Conservation (phyloP, 2,113 vertebrate species). For the Dissostichus mawsoni region DNA sequence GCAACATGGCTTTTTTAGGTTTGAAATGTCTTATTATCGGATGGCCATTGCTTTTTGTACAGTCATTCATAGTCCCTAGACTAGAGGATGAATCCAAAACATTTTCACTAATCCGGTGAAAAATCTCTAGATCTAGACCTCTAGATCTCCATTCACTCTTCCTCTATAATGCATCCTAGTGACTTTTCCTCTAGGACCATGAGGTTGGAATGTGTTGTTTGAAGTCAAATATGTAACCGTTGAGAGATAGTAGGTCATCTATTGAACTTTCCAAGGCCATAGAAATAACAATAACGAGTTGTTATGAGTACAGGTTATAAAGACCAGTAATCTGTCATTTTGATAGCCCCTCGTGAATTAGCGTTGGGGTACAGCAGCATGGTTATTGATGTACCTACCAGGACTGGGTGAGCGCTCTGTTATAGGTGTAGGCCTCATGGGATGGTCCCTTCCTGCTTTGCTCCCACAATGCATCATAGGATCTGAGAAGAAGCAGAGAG, state of each 20-base stretch:
- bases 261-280: too few relatives aligned
- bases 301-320: background rate
- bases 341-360: background rate
- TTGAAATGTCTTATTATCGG: background rate
- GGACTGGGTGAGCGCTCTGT: conserved; percentile 30
- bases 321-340: background rate
- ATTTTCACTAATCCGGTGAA: background rate
- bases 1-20: background rate
- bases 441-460: conserved; percentile 19
- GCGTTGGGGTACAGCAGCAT: background rate
- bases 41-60: background rate
- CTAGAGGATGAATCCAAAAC: background rate
- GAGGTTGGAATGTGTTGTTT: background rate
- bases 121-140: background rate
- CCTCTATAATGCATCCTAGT: background rate
- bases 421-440: conserved; percentile 1
- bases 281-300: too few relatives aligned
- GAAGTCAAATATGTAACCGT: background rate
- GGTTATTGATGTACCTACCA: conserved; percentile 48
- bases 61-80: background rate
- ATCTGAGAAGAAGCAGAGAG: conserved; percentile 38
- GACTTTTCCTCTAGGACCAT: background rate
- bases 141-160: background rate
- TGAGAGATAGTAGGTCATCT: too few relatives aligned
- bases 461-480: background rate